Evolutionary conservation across 1,140 invertebrate species (phyloP).

Genomic region (Drepana arcuata): DNA sequence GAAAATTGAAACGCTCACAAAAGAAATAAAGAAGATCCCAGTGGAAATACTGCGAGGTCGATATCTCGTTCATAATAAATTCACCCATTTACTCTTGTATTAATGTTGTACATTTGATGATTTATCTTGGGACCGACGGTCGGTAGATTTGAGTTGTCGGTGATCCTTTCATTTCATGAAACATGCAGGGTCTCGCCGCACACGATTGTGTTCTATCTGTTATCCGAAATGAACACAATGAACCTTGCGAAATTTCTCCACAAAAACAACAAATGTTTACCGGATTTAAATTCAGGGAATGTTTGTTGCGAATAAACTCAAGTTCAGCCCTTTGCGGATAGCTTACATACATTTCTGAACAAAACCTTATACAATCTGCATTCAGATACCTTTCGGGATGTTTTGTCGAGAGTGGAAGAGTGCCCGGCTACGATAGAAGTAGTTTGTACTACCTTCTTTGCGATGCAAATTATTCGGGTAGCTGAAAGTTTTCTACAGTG

Average conservation of each 20-base stretch:
- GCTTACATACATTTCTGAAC: not conserved
- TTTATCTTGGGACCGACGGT: conserved; percentile 12
- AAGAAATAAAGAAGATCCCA: conserved; percentile 3
- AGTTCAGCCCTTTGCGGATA: conserved; percentile 1
- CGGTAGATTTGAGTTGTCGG: conserved; percentile 12
- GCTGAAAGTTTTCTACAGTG: conserved; percentile 22
- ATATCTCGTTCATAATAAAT: conserved; percentile 13
- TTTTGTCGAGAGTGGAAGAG: conserved; percentile 11
- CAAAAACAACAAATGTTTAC: not conserved
- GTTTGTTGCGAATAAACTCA: conserved; percentile 15
- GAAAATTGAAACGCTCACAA: no score
- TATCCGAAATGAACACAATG: not conserved
- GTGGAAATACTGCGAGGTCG: conserved; percentile 3
- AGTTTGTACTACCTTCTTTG: conserved; percentile 30
- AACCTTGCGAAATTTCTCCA: not conserved
- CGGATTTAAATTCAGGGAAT: conserved; percentile 20
- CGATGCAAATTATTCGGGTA: conserved; percentile 37
- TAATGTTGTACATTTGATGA: conserved; percentile 14
- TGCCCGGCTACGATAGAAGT: conserved; percentile 24
- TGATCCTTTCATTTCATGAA: conserved; percentile 11
- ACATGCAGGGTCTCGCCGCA: conserved; percentile 7
- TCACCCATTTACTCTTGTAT: conserved; percentile 14
- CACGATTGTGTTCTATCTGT: conserved; percentile 2
- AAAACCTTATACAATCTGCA: conserved; percentile 21
- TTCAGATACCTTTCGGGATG: conserved; percentile 23